A percentile compares a stretch with the other conserved stretches of the same genome.
phyloP scores from a whole-genome alignment of 1,140 invertebrate genomes.

The Neomicropteryx cornuta region DNA sequence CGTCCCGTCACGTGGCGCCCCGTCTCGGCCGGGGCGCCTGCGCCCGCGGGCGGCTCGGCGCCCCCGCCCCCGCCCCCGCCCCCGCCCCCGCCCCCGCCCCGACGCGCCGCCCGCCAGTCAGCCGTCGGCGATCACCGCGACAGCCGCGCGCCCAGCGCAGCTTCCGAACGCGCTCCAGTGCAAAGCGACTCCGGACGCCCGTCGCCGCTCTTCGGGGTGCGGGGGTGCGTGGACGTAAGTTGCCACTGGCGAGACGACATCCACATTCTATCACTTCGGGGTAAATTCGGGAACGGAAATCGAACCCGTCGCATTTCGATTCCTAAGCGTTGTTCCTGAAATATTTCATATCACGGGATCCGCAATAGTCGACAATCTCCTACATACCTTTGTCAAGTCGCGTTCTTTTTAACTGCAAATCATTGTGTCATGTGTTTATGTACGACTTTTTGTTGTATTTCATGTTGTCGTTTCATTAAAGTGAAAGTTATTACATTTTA shows the following conservation, averaged over 20 bases:
- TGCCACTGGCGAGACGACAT: not conserved
- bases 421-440: too few relatives aligned
- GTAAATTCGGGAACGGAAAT: too few relatives aligned
- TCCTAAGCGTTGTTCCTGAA: not conserved
- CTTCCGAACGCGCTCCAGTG: not conserved
- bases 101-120: constrained; percentile 10
- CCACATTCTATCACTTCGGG: too few relatives aligned
- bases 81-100: constrained; percentile 9
- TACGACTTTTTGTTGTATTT: too few relatives aligned
- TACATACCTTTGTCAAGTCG: not conserved
- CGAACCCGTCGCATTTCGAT: not conserved
- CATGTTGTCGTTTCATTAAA: too few relatives aligned
- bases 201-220: not conserved
- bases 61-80: too few relatives aligned
- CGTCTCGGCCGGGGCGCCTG: too few relatives aligned
- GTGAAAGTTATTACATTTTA: too few relatives aligned
- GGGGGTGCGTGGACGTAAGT: not conserved
- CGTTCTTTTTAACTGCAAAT: too few relatives aligned
- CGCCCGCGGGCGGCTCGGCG: too few relatives aligned
- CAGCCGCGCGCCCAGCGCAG: constrained; percentile 2
- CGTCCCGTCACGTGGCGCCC: too few relatives aligned
- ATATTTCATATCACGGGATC: not conserved
- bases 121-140: constrained; percentile 9
- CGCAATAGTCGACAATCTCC: not conserved
- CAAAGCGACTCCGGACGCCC: not conserved